phyloP scores from a whole-genome alignment of 2,113 vertebrate genomes.

The Amazona vittata region DNA sequence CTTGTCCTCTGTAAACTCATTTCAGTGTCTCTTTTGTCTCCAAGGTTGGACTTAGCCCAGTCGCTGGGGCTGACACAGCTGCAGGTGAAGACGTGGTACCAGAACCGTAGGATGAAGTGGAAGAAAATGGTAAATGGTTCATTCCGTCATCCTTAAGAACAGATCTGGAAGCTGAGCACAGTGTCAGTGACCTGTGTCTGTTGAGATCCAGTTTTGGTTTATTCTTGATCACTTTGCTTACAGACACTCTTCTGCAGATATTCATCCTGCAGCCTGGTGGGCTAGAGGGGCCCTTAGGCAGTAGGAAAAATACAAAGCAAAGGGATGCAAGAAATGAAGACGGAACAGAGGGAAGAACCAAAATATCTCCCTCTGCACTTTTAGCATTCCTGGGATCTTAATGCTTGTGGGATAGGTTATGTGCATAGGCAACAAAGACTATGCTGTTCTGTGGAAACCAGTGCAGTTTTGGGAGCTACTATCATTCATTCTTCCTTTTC shows the following conservation, averaged over 20 bases:
- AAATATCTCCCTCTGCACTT: neutral
- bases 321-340: neutral
- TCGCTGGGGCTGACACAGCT: constrained; percentile 95
- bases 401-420: neutral
- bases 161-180: neutral
- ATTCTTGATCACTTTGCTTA: neutral
- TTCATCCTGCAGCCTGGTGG: neutral
- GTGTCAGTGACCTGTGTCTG: neutral
- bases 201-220: neutral
- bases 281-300: neutral
- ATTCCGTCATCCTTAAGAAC: neutral
- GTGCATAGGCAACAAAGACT: neutral
- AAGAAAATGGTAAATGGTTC: constrained; percentile 92
- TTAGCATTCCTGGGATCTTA: neutral
- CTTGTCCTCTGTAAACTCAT: neutral
- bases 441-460: neutral
- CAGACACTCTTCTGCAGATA: neutral
- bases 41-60: constrained; percentile 93
- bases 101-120: constrained; percentile 99
- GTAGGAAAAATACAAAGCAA: neutral
- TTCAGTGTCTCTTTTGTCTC: constrained; percentile 1
- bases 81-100: constrained; percentile 99
- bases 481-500: neutral
- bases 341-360: neutral
- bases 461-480: neutral